phyloP scores from a whole-genome alignment of 2,888 invertebrate species.

The Bombylius major region DNA sequence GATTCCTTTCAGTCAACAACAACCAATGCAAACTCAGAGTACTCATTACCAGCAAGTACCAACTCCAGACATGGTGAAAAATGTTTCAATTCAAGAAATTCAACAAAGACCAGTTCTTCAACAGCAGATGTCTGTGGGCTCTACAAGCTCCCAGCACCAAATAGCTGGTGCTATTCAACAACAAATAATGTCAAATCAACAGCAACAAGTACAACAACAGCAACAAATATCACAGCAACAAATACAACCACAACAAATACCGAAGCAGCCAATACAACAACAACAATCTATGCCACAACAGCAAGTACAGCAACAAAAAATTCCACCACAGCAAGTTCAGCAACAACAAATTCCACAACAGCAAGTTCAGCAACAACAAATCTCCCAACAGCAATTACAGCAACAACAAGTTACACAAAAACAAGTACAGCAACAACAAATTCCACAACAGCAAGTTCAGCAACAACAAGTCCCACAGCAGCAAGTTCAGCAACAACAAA shows the following conservation, averaged over 20 bases:
- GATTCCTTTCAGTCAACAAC: not conserved
- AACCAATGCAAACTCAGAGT: not conserved
- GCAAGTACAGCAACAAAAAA: conserved; percentile 25
- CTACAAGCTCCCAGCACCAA: conserved; percentile 10
- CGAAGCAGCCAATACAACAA: conserved; percentile 24
- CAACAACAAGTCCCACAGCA: conserved; percentile 18
- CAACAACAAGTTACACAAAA: not conserved
- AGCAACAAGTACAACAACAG: conserved; percentile 8
- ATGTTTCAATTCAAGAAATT: not conserved
- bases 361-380: too few species aligned
- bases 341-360: conserved; percentile 11
- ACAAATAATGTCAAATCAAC: not conserved
- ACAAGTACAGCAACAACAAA: conserved; percentile 20
- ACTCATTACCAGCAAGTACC: not conserved
- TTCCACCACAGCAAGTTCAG: too few species aligned
- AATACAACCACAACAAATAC: conserved; percentile 30
- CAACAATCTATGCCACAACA: conserved; percentile 18
- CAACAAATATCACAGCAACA: conserved; percentile 15
- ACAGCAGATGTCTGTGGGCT: not conserved
- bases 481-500: conserved; percentile 13
- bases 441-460: conserved; percentile 20
- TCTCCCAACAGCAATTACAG: too few species aligned
- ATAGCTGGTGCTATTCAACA: not conserved
- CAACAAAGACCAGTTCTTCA: not conserved
- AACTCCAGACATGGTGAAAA: not conserved